A percentile compares a stretch with the other conserved stretches of the same genome.
Evolutionary conservation across 1,140 invertebrate species (phyloP).

Genomic region (Saccostrea glomerata): DNA sequence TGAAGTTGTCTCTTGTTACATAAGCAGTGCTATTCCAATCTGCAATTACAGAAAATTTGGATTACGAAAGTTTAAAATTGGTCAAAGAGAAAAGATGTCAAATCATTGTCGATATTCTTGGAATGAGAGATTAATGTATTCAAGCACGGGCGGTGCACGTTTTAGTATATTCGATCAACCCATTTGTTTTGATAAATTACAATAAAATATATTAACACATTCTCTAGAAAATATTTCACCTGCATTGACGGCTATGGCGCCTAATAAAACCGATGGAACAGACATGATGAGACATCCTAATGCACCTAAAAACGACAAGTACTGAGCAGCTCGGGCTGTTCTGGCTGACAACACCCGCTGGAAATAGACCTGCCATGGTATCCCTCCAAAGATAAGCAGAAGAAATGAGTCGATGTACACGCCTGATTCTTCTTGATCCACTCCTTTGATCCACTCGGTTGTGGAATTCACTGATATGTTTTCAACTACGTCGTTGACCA

Average conservation of each 20-base stretch:
- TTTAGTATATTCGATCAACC: too few relatives aligned
- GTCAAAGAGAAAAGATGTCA: not conserved
- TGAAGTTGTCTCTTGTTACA: constrained; percentile 71
- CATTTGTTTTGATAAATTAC: not conserved
- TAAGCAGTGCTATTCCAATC: constrained; percentile 96
- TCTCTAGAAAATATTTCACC: constrained; percentile 82
- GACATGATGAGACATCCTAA: constrained; percentile 97
- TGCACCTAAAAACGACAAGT: constrained; percentile 96
- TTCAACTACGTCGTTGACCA: constrained; percentile 90
- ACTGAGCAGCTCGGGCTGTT: constrained; percentile 93
- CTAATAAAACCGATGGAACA: constrained; percentile 96
- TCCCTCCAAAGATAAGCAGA: constrained; percentile 96
- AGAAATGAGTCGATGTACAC: constrained; percentile 94
- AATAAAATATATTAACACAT: too few relatives aligned
- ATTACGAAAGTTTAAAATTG: not conserved
- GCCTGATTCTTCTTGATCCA: constrained; percentile 87
- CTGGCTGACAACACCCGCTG: constrained; percentile 97
- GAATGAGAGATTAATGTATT: too few relatives aligned
- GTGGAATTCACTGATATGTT: constrained; percentile 89
- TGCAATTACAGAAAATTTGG: constrained; percentile 74
- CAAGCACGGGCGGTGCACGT: too few relatives aligned
- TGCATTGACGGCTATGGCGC: constrained; percentile 96
- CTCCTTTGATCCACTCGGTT: constrained; percentile 88
- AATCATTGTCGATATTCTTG: too few relatives aligned
- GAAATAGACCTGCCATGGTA: constrained; percentile 99